A percentile compares a stretch with the other conserved stretches of the same genome.
These are phyloP conservation scores for Apamea sordens DNA, from an alignment of 2,888 invertebrate genomes.

Conservation along the genomic window DNA sequence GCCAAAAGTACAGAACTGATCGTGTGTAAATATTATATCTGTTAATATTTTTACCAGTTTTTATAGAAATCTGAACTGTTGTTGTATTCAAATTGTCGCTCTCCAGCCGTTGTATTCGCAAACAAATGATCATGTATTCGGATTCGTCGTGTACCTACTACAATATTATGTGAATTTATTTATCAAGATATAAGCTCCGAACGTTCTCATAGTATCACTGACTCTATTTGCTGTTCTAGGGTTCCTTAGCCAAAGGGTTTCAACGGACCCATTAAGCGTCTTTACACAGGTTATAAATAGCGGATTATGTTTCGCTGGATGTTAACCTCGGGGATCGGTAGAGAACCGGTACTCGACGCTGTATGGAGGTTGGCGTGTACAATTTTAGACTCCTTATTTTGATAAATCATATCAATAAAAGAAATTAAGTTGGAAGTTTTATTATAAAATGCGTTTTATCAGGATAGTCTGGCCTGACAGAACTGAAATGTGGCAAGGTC, in stretches of 20 bases:
- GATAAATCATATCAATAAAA: neutral
- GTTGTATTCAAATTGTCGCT: constrained; percentile 33
- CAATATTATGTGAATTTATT: constrained; percentile 15
- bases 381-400: neutral
- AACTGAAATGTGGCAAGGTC: neutral
- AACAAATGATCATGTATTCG: constrained; percentile 25
- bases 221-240: neutral
- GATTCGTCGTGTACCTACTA: constrained; percentile 9
- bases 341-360: neutral
- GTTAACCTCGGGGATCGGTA: too few species aligned
- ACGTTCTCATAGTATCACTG: constrained; percentile 14
- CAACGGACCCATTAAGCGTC: neutral
- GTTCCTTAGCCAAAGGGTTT: neutral
- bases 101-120: constrained; percentile 15
- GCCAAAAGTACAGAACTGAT: constrained; percentile 74
- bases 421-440: neutral
- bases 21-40: constrained; percentile 68
- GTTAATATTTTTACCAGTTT: constrained; percentile 58
- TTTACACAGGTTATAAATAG: neutral
- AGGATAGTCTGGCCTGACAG: constrained; percentile 17
- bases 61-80: constrained; percentile 54
- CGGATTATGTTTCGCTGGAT: neutral
- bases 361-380: neutral
- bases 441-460: neutral
- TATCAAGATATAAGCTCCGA: constrained; percentile 24